Evolutionary conservation across 2,113 vertebrate species (phyloP).

Genomic region (Equus przewalskii): DNA sequence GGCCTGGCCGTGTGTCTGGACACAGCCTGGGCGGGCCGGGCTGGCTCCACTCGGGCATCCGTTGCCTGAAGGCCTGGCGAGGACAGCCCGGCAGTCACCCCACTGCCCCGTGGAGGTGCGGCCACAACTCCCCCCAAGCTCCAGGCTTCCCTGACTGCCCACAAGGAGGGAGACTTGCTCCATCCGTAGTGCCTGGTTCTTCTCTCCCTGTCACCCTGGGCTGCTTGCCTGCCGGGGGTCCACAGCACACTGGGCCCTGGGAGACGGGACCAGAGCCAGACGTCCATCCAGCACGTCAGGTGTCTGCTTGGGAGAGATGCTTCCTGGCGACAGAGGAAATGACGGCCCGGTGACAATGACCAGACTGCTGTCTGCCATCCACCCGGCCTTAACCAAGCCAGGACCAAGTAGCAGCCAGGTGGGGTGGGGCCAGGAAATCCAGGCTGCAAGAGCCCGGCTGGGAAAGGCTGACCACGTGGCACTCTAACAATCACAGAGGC

Average conservation of each 20-base stretch:
- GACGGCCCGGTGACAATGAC: not conserved
- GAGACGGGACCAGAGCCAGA: not conserved
- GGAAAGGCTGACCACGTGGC: not conserved
- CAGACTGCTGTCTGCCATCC: not conserved
- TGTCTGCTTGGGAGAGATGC: not conserved
- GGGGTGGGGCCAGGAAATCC: not conserved
- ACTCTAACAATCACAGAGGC: not conserved
- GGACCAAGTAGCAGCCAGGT: not conserved
- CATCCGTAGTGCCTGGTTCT: accelerated
- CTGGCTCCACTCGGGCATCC: no score
- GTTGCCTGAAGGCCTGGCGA: accelerated
- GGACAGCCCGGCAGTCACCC: accelerated
- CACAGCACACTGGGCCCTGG: accelerated
- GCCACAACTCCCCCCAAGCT: no score
- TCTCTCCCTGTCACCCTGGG: not conserved
- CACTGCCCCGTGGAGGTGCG: accelerated
- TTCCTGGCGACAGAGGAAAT: not conserved
- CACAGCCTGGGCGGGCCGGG: not conserved
- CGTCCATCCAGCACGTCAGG: not conserved
- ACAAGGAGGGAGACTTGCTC: not conserved
- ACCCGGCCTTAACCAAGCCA: not conserved
- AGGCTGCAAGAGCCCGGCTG: not conserved
- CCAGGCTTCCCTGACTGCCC: not conserved
- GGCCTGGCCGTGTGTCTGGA: accelerated
- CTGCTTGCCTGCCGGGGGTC: not conserved